These are phyloP conservation scores for Rotaria macrura DNA, from an alignment of 2,888 invertebrate species.

Conservation along the genomic window DNA sequence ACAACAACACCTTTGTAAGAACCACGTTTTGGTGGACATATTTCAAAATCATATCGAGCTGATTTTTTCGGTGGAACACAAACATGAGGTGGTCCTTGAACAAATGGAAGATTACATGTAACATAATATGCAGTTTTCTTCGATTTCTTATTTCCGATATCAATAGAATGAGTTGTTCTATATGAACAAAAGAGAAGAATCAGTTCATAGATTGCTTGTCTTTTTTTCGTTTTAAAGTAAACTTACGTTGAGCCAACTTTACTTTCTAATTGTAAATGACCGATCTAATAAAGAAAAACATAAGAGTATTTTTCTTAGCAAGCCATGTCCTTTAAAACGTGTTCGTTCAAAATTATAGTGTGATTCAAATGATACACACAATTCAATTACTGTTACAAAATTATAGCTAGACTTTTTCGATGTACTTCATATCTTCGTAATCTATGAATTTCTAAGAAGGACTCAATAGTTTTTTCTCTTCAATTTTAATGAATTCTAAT, in stretches of 20 bases:
- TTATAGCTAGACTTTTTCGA: too few species aligned
- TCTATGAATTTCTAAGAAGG: too few species aligned
- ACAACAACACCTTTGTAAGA: conserved; percentile 37
- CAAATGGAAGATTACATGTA: conserved; percentile 41
- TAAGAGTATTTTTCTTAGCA: too few species aligned
- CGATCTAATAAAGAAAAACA: neutral
- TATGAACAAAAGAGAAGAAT: neutral
- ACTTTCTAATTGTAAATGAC: conserved; percentile 17
- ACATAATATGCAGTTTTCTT: neutral
- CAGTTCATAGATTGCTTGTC: too few species aligned
- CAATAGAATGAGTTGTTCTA: conserved; percentile 11
- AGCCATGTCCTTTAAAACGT: too few species aligned
- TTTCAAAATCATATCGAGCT: conserved; percentile 41
- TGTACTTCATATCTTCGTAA: too few species aligned
- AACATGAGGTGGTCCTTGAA: conserved; percentile 42
- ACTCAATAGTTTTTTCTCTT: too few species aligned
- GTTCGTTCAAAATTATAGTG: too few species aligned
- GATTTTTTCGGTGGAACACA: conserved; percentile 45
- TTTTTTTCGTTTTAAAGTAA: neutral
- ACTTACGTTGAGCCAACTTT: conserved; percentile 13
- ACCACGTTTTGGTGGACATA: conserved; percentile 43
- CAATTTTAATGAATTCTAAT: too few species aligned
- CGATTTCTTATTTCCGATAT: neutral
- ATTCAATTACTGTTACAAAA: too few species aligned
- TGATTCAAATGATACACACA: too few species aligned